Base-by-base conservation (phyloP, 2,888 invertebrate species). In the Cordilura impudica region DNA sequence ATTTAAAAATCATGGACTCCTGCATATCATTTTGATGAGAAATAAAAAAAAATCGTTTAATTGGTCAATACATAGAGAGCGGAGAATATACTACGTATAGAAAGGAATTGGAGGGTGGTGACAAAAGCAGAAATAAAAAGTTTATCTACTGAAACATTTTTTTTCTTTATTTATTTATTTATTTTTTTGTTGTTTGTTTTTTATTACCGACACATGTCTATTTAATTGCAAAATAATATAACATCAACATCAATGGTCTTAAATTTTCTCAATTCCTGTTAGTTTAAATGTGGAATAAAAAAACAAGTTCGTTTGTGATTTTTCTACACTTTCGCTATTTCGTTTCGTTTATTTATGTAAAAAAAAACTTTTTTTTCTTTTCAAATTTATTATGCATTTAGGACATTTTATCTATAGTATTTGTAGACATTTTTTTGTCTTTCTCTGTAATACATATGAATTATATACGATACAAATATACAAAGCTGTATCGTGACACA, bases 201-300 rank as follows among this genome's bases (percentile, higher is more conserved):
- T 26, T 56, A 4, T 56, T 12, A n/a, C n/a, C n/a, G n/a, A n/a
- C n/a, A n/a, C n/a, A n/a, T n/a, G n/a, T n/a, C n/a, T 29, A 4
- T 43, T 47, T 18, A 18, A 18, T 29, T 65, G 6, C 31, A 14
- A 47, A 51, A 72, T 19, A n/a, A 66, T 43, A 19, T 19, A 10
- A 61, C 49, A 53, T 51, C 31, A 35, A 10, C 43, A 16, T 21
- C 49, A 47, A 35, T 31, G 23, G 23, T 63, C 56, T 67, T 14
- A 6, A 67, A n/a, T 71, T 72, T 79, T 63, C 79, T 75, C 51
- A 51, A 58, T 58, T 71, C 75, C 79, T 79, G 79, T 79, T 79
- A 54, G 21, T 18, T 67, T 35, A 26, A 23, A 35, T 72, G 61
- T 45, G 45, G 67, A 72, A 79, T 72, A 75, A 79, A 75, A 78